Evolutionary conservation across 2,113 vertebrate genomes (phyloP), one percentile per base, ranked within the genome.

Genomic region (Plecotus auritus): DNA sequence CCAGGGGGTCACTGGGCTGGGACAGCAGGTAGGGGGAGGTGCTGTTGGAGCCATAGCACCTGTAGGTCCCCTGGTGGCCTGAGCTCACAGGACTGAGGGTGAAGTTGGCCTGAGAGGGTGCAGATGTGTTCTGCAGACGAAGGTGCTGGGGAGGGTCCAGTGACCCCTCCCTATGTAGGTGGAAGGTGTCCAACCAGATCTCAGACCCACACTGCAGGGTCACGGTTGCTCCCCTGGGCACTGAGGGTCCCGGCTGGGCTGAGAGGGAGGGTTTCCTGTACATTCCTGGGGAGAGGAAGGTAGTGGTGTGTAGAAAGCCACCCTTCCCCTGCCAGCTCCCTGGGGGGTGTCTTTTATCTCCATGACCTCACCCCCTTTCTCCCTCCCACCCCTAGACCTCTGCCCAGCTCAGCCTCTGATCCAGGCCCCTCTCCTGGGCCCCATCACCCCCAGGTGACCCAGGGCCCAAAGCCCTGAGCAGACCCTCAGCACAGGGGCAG

Each of bases 61-160:
- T 9, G 61, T 95, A 86, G 45, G 45, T 47, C 45, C 45, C 45
- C 45, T 47, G 45, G 45, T 47, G 2, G 49, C 49, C 78, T 12
- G 70, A 64, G 32, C 64, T 61, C 70, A 90, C n/a, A 35, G 35
- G 1, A 2, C 30, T 28, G 11, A 72, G 0, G 47, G 2, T 40
- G 9, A 92, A 94, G 49, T 6, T 45, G 32, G 30, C 47, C 80
- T 64, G 89, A 23, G 5, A 8, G 26, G 35, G 23, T 16, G 7
- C 22, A 1, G 61, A 5, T 0, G 0, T 2, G 13, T 32, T 26
- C 30, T 9, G 11, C 18, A 23, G 20, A 26, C 0, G 61, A 26
- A 45, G 20, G 30, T 0, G 14, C 88, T 23, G 61, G 16, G 45
- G 47, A 16, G 35, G 17, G 16, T 12, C 9, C 0, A 13, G 32